Evolutionary conservation across 2,113 vertebrate species (phyloP), one percentile per base, ranked within the genome.

Genomic region (Phoxinus phoxinus): DNA sequence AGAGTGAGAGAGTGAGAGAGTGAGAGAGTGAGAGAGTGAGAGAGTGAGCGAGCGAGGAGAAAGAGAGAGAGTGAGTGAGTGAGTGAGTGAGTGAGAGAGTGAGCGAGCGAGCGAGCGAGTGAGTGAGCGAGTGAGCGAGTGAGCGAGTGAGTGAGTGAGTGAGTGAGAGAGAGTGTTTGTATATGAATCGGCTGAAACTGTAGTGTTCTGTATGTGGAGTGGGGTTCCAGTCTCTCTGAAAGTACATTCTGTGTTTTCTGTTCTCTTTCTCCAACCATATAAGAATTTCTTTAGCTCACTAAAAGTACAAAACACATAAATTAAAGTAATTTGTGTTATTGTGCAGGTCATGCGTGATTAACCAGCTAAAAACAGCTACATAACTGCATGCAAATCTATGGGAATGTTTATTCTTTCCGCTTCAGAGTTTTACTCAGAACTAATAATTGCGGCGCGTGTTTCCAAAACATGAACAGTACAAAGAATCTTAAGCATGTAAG

Each of bases 201-300:
- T 21, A 67, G 41, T 23, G 35, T 21, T 79, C 35, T 79, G 37
- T 25, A 72, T 84, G 44, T 11, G 30, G 81, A 53, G 35, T 51
- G 23, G 4, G 8, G 72, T 17, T 71, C 75, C 67, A 59, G 71
- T 63, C 58, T 35, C 53, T 85, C 48, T 65, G 9, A 67, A 53
- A 53, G 41, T 44, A 44, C 83, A 77, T 37, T 58, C 48, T 85
- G 27, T 85, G 27, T 44, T 27, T 89, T 74, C 84, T 23, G 86
- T 35, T 72, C 76, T 86, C 27, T 32, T 69, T 15, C 37, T 41
- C 25, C 56, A 83, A 41, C 32, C 71, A 56, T 67, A 21, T 65
- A 56, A 67, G 6, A 77, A 11, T 65, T 59, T 25, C 2, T 41
- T 48, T 32, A 23, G 44, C 30, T 23, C 10, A 56, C 9, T 48